These are phyloP conservation scores for Ichneumoninae sp. DNA, from an alignment of 2,888 invertebrate genomes.

Conservation along the genomic window DNA sequence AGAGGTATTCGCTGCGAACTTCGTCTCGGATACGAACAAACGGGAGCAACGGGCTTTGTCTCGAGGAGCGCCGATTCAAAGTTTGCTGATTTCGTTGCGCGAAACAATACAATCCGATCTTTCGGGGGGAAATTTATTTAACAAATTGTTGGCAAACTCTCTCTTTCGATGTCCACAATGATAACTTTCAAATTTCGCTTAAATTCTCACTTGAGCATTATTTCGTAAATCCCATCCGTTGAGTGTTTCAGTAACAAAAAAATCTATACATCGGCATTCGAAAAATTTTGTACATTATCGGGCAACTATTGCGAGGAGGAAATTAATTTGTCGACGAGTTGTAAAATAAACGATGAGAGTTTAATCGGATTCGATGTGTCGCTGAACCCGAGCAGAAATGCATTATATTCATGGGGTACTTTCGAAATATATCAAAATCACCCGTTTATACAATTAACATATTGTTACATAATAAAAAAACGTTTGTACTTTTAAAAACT, in stretches of 20 bases:
- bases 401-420: no score
- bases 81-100: conserved; percentile 19
- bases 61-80: conserved; percentile 21
- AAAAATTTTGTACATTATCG: not conserved
- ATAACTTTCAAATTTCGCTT: not conserved
- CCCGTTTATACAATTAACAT: no score
- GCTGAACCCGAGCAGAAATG: no score
- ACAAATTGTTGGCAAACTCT: not conserved
- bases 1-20: conserved; percentile 12
- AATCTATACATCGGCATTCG: no score
- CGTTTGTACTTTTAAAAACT: no score
- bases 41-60: not conserved
- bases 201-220: not conserved
- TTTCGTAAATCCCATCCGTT: not conserved
- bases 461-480: no score
- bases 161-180: not conserved
- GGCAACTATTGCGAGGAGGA: not conserved
- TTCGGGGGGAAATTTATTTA: not conserved
- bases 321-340: not conserved
- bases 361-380: not conserved
- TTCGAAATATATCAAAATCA: no score
- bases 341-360: not conserved
- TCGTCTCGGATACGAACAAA: conserved; percentile 14
- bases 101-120: not conserved
- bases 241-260: not conserved